phyloP scores from a whole-genome alignment of 2,797 vertebrate species.

The Calcarius lapponicus region DNA sequence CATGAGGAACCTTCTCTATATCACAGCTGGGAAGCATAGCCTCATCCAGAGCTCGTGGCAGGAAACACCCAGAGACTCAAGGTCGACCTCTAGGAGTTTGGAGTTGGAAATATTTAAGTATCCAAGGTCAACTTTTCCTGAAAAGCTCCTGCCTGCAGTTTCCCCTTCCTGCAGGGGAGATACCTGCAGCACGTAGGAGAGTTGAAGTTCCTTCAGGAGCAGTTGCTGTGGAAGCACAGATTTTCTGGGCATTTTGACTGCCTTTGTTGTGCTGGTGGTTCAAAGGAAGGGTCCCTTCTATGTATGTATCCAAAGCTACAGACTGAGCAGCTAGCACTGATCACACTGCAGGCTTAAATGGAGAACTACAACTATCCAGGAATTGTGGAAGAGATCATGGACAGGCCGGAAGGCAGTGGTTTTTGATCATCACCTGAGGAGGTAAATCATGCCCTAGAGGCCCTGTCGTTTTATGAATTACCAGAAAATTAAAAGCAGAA shows the following conservation, averaged over 20 bases:
- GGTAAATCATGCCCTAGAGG: neutral
- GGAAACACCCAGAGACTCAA: neutral
- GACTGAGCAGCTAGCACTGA: neutral
- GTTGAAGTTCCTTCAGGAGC: neutral
- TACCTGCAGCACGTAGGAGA: neutral
- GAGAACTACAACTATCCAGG: neutral
- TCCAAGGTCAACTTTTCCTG: neutral
- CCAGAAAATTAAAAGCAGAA: neutral
- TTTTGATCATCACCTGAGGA: neutral
- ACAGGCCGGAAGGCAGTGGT: neutral
- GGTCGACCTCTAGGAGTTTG: fast-evolving
- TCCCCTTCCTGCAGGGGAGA: neutral
- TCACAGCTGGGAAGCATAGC: no score
- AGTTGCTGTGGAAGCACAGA: neutral
- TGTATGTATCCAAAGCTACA: neutral
- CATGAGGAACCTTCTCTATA: neutral
- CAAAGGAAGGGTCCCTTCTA: neutral
- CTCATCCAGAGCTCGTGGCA: neutral
- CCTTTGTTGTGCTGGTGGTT: neutral
- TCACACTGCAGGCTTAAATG: neutral
- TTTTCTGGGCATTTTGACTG: neutral
- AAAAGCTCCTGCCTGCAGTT: no score
- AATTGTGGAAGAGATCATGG: no score
- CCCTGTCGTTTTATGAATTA: neutral
- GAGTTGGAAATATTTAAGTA: neutral